These are phyloP conservation scores for Sebastes iracundus DNA, from an alignment of 2,797 vertebrate genomes.

Conservation along the genomic window DNA sequence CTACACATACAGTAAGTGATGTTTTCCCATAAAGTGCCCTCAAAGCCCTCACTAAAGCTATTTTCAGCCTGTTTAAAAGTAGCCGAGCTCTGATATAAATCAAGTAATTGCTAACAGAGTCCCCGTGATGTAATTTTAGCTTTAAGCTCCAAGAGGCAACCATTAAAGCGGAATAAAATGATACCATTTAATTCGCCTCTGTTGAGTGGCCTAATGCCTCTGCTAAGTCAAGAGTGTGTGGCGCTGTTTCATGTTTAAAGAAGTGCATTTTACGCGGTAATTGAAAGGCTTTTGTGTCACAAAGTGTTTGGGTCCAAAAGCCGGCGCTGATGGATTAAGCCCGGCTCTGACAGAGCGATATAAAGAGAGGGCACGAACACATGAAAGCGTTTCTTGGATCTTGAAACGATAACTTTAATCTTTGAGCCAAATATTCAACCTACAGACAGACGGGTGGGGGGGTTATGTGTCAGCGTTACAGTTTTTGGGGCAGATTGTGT, in stretches of 20 bases:
- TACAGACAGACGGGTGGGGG: conserved; percentile 1
- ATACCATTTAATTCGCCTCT: conserved; percentile 36
- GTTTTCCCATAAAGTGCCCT: conserved; percentile 36
- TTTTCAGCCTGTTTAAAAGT: conserved; percentile 40
- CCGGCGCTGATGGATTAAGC: conserved; percentile 34
- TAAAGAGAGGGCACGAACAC: conserved; percentile 13
- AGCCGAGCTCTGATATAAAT: conserved; percentile 43
- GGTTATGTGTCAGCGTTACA: conserved; percentile 14
- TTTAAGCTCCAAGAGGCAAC: conserved; percentile 8
- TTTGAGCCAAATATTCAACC: conserved; percentile 25
- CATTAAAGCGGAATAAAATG: conserved; percentile 47
- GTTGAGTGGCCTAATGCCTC: conserved; percentile 28
- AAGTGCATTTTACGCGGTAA: conserved; percentile 32
- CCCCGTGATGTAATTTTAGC: conserved; percentile 42
- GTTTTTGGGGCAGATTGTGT: conserved; percentile 2
- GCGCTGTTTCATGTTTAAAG: conserved; percentile 32
- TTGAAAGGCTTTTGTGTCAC: conserved; percentile 57
- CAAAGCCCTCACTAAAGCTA: conserved; percentile 22
- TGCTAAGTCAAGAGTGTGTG: conserved; percentile 13
- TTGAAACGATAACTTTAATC: conserved; percentile 49
- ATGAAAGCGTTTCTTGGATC: conserved; percentile 52
- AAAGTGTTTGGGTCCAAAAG: conserved; percentile 39
- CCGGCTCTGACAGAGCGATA: conserved; percentile 30
- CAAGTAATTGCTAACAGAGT: conserved; percentile 55
- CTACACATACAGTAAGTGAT: conserved; percentile 10